Conservation (phyloP, 2,888 invertebrate species). For the Margaritifera margaritifera region DNA sequence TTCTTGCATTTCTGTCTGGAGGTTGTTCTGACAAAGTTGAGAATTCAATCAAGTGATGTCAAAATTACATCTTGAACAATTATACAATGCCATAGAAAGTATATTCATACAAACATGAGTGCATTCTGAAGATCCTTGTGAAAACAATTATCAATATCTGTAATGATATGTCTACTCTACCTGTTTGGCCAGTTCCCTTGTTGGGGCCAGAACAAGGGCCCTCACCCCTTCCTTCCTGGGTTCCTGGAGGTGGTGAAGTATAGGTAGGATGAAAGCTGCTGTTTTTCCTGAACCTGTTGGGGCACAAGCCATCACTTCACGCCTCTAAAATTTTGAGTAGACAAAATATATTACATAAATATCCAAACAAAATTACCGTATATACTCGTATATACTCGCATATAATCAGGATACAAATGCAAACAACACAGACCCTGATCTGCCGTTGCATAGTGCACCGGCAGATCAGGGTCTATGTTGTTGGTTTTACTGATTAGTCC, state of each 20-base stretch:
- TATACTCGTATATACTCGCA: no score
- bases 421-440: no score
- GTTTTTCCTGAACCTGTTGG: slow-evolving; percentile 99
- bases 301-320: slow-evolving; percentile 93
- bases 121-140: background rate
- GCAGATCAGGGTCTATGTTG: no score
- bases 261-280: slow-evolving; percentile 91
- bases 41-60: no score
- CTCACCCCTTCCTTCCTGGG: slow-evolving; percentile 83
- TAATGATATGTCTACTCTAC: slow-evolving; percentile 73
- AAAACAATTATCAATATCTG: background rate
- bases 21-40: no score
- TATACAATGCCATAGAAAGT: no score
- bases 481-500: no score
- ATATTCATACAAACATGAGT: background rate
- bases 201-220: slow-evolving; percentile 92
- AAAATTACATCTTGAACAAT: background rate
- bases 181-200: slow-evolving; percentile 94
- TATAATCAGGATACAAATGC: no score
- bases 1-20: no score
- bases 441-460: no score
- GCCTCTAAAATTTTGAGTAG: slow-evolving; percentile 72
- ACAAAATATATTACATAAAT: no score
- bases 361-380: no score
- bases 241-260: slow-evolving; percentile 83